Base-by-base conservation (phyloP, 2,797 vertebrate species). In the Echiichthys vipera region DNA sequence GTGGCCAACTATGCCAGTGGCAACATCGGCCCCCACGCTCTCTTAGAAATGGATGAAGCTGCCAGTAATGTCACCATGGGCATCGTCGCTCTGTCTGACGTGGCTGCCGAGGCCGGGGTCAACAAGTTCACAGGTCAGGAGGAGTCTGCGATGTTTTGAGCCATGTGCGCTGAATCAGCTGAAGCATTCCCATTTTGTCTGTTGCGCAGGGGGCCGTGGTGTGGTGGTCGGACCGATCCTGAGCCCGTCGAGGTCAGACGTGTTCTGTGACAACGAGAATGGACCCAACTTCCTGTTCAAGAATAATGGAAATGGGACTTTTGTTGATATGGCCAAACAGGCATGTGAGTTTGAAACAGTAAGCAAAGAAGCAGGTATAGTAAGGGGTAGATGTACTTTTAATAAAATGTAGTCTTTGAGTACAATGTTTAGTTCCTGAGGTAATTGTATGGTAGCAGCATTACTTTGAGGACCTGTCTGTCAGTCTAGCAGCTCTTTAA, bases 261-360 rank as follows among this genome's bases (percentile, higher is more conserved):
- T 98, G 67, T 99, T 99, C 92, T 99, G 97, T 0, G 96, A 98
- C 89, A 99, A 98, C 0, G 97, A 99, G 88, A 96, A 97, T 0
- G 97, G 97, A 46, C 92, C 96, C 0, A 99, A 99, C 86, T 99
- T 99, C 90, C 93, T 99, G 80, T 99, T 99, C 88, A 95, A 93
- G 81, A 98, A 97, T 89, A 95, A 91, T 1, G 96, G 96, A 2
- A 92, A 98, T 0, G 97, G 97, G 20, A 97, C 95, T 0, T 99
- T 97, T 82, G 91, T 64, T 17, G 95, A 98, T 0, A 71, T 95
- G 63, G 97, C 97, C 0, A 87, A 77, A 54, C 80, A 85, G 0
- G 91, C 95, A 40, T 97, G 97, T 98, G 77, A 95, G 95, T 29
- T 7, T 40, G 2, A 65, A 32, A 25, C 0, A 12, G 24, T 3